These are phyloP conservation scores for Strix occidentalis DNA, from an alignment of 2,797 vertebrate genomes.

Conservation along the genomic window DNA sequence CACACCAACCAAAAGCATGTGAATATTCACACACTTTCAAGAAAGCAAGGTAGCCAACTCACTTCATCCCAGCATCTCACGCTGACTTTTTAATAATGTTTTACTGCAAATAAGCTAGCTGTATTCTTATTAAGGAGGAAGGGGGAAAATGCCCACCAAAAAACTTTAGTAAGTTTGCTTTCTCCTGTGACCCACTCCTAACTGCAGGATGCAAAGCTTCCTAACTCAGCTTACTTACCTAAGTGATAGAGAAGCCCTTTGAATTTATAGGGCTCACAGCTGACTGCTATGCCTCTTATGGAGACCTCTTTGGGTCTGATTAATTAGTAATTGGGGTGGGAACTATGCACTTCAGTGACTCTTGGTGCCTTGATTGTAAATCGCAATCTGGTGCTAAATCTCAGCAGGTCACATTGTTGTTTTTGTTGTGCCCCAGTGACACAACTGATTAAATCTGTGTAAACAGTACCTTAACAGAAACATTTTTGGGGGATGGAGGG, in stretches of 20 bases:
- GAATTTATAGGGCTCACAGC: conserved; percentile 45
- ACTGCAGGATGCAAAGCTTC: background rate
- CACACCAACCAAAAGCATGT: background rate
- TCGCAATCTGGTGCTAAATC: conserved; percentile 76
- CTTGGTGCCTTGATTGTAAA: conserved; percentile 75
- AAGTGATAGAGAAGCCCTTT: background rate
- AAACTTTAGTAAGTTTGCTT: background rate
- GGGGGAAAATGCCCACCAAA: background rate
- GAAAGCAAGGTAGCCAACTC: background rate
- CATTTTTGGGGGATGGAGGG: conserved; percentile 26
- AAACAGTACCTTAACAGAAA: conserved; percentile 72
- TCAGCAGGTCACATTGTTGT: conserved; percentile 72
- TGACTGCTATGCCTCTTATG: conserved; percentile 58
- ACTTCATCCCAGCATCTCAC: conserved; percentile 18
- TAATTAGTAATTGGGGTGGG: conserved; percentile 77
- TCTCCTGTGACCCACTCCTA: background rate
- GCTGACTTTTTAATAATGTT: background rate
- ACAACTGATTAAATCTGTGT: conserved; percentile 73
- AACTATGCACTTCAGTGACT: conserved; percentile 75
- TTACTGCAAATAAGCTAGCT: background rate
- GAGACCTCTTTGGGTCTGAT: conserved; percentile 76
- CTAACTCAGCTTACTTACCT: conserved; percentile 35
- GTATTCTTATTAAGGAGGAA: background rate
- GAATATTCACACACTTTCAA: background rate
- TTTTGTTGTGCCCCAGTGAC: conserved; percentile 76